A percentile compares a stretch with the other conserved stretches of the same genome.
These are phyloP conservation scores for Nyleta sp. DNA, from an alignment of 2,888 invertebrate genomes.

Conservation along the genomic window DNA sequence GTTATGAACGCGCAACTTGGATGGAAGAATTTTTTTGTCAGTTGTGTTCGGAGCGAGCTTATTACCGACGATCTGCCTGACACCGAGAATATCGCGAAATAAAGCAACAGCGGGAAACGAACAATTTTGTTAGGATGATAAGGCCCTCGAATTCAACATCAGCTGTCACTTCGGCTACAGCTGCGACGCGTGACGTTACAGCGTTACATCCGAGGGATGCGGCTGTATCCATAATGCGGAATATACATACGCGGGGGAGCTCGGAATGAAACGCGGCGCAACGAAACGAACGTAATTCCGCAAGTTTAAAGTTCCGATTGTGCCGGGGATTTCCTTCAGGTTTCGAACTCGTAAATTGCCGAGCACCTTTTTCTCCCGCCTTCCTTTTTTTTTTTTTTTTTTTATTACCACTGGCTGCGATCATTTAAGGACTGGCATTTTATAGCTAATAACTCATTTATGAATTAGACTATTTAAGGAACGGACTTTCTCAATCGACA, in stretches of 20 bases:
- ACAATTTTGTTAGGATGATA: slow-evolving; percentile 75
- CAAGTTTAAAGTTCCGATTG: slow-evolving; percentile 36
- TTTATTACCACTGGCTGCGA: slow-evolving; percentile 75
- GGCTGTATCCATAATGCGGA: slow-evolving; percentile 42
- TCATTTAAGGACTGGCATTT: slow-evolving; percentile 75
- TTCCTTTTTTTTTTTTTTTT: slow-evolving; percentile 71
- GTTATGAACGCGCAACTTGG: slow-evolving; percentile 22
- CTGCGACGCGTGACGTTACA: slow-evolving; percentile 55
- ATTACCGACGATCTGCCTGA: slow-evolving; percentile 51
- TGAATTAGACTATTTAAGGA: slow-evolving; percentile 78
- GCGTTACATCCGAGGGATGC: slow-evolving; percentile 32
- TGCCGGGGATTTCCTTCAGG: slow-evolving; percentile 27
- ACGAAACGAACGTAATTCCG: slow-evolving; percentile 50
- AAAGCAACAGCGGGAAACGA: slow-evolving; percentile 68
- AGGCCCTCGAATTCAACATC: slow-evolving; percentile 70
- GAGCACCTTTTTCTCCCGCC: not conserved
- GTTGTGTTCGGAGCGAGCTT: slow-evolving; percentile 33
- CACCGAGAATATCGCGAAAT: slow-evolving; percentile 63
- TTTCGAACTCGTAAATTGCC: slow-evolving; percentile 35
- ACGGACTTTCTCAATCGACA: slow-evolving; percentile 74
- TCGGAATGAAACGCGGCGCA: slow-evolving; percentile 41
- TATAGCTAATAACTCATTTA: slow-evolving; percentile 79
- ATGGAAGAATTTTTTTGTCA: slow-evolving; percentile 22
- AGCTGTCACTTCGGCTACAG: slow-evolving; percentile 56
- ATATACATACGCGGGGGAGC: slow-evolving; percentile 42